phyloP scores from a whole-genome alignment of 2,797 vertebrate genomes.

The Xenentodon cancila region DNA sequence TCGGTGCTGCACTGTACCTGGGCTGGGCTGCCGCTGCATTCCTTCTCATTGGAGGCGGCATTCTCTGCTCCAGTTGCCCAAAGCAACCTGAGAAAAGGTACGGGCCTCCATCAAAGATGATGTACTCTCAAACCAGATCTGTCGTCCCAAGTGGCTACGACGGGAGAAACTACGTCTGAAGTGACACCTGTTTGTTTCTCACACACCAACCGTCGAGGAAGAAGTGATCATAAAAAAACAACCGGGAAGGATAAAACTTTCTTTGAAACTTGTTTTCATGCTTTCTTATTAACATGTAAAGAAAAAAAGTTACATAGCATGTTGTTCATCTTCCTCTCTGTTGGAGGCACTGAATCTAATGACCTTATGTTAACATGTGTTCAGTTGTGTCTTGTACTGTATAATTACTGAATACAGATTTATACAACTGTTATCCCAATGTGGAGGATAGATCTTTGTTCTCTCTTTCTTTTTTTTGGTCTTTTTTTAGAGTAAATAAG shows the following conservation, averaged over 20 bases:
- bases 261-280: not conserved
- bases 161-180: constrained; percentile 90
- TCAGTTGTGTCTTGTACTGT: constrained; percentile 4
- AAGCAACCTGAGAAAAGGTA: constrained; percentile 85
- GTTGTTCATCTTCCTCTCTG: constrained; percentile 2
- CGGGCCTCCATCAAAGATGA: constrained; percentile 77
- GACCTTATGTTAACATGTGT: not conserved
- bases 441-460: no score
- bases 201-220: not conserved
- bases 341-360: constrained; percentile 6
- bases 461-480: no score
- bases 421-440: no score
- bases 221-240: not conserved
- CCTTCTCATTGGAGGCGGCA: constrained; percentile 86
- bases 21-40: constrained; percentile 91
- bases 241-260: not conserved
- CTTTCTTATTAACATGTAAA: constrained; percentile 3
- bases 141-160: constrained; percentile 80
- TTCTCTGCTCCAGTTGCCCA: constrained; percentile 92
- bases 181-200: constrained; percentile 14
- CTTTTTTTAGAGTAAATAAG: no score
- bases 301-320: not conserved
- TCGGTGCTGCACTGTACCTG: constrained; percentile 89
- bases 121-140: constrained; percentile 85
- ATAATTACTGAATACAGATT: not conserved